Percentiles rank a stretch among this genome's conserved stretches.
Evolutionary conservation across 2,113 vertebrate genomes (phyloP).

Genomic region (Anolis sagrei): DNA sequence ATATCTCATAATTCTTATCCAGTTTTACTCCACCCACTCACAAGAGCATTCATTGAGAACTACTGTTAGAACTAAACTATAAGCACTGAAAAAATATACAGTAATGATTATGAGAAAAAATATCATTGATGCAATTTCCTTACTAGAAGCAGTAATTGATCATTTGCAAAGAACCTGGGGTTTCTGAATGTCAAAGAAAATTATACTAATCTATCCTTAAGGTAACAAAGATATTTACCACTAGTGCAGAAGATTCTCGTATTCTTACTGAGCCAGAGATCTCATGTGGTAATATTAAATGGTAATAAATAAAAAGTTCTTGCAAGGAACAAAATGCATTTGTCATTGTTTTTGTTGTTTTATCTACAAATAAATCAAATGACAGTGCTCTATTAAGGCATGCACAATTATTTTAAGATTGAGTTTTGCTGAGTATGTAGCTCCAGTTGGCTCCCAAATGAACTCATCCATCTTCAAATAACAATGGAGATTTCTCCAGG

Average conservation of each 20-base stretch:
- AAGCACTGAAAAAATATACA: neutral
- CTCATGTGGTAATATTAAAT: conserved; percentile 37
- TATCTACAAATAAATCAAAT: too few species aligned
- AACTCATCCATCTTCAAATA: too few species aligned
- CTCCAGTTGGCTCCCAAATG: too few species aligned
- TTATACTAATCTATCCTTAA: conserved; percentile 37
- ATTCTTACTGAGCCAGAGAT: neutral
- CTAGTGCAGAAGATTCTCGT: neutral
- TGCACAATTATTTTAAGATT: too few species aligned
- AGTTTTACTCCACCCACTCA: too few species aligned
- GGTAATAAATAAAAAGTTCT: conserved; percentile 26
- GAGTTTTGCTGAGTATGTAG: too few species aligned
- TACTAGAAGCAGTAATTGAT: neutral
- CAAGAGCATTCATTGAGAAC: neutral
- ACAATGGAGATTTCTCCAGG: too few species aligned
- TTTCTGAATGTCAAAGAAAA: neutral
- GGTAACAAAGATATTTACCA: conserved; percentile 51
- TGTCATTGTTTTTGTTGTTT: neutral
- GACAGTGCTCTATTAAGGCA: too few species aligned
- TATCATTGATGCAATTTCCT: neutral
- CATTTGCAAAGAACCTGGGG: neutral
- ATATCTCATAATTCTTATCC: too few species aligned
- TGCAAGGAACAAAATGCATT: neutral
- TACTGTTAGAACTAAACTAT: neutral
- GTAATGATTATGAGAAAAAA: too few species aligned